Evolutionary conservation across 2,797 vertebrate genomes (phyloP).

Genomic region (Arrhamphus sclerolepis): DNA sequence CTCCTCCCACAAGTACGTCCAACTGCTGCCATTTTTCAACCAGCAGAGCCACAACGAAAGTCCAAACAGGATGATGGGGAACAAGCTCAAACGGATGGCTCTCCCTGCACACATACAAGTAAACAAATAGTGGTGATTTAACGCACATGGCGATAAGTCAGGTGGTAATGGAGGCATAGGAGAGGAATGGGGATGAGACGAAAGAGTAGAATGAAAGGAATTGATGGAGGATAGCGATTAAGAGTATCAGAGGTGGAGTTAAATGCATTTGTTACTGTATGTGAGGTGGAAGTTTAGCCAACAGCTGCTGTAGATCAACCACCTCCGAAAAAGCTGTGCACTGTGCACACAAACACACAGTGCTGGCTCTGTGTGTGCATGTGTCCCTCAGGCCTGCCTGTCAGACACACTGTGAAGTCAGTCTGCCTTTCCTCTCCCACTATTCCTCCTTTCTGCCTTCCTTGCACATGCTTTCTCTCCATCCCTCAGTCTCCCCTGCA

Average conservation of each 20-base stretch:
- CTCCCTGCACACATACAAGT: slow-evolving; percentile 73
- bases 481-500: slow-evolving; percentile 30
- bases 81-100: slow-evolving; percentile 75
- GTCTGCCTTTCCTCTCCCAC: slow-evolving; percentile 62
- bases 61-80: slow-evolving; percentile 72
- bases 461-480: slow-evolving; percentile 33
- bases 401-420: slow-evolving; percentile 72
- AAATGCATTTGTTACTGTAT: slow-evolving; percentile 60
- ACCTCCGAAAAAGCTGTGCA: slow-evolving; percentile 53
- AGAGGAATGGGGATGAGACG: slow-evolving; percentile 38
- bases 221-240: slow-evolving; percentile 53
- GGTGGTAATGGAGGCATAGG: slow-evolving; percentile 66
- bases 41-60: slow-evolving; percentile 60
- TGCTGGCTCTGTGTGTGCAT: slow-evolving; percentile 20
- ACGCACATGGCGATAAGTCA: slow-evolving; percentile 67
- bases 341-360: slow-evolving; percentile 41
- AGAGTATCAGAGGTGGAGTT: slow-evolving; percentile 59
- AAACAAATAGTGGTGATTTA: slow-evolving; percentile 81
- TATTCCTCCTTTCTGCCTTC: slow-evolving; percentile 27
- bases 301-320: slow-evolving; percentile 66
- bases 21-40: slow-evolving; percentile 70
- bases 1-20: slow-evolving; percentile 71
- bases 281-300: slow-evolving; percentile 55
- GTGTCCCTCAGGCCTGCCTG: slow-evolving; percentile 66
- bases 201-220: slow-evolving; percentile 40